A percentile compares a stretch with the other conserved stretches of the same genome.
Evolutionary conservation across 30 jellyfish, hydroid and myxozoan genomes (phyloP).

Genomic region (Pseudorhiza aurosa): DNA sequence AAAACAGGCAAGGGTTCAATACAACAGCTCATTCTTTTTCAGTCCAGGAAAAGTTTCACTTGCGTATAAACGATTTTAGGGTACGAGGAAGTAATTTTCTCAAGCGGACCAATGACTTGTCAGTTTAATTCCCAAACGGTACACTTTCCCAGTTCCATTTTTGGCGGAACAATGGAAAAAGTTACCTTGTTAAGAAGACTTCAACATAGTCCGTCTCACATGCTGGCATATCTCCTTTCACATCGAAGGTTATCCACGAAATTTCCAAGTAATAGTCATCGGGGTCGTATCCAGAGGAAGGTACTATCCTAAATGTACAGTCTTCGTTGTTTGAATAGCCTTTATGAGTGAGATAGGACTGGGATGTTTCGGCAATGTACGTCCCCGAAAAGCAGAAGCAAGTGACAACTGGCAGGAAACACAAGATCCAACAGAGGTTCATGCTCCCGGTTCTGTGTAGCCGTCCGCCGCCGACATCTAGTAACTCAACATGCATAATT

Average conservation of each 20-base stretch:
- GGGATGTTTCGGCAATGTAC: not conserved
- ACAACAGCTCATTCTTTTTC: no score
- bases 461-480: no score
- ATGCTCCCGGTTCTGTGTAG: no score
- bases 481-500: no score
- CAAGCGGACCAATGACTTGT: no score
- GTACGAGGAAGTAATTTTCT: no score
- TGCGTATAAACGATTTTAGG: no score
- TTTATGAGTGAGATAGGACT: not conserved
- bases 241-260: slow-evolving; percentile 20
- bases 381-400: slow-evolving; percentile 7
- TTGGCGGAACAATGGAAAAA: not conserved
- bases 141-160: no score
- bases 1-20: no score
- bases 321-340: slow-evolving; percentile 27
- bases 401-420: not conserved
- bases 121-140: no score
- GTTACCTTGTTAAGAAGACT: slow-evolving; percentile 28
- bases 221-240: slow-evolving; percentile 41
- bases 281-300: not conserved
- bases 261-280: slow-evolving; percentile 23
- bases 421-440: not conserved
- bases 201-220: slow-evolving; percentile 33
- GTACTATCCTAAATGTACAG: slow-evolving; percentile 25
- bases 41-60: no score